Base-by-base conservation (phyloP, 2,113 vertebrate genomes). In the Gymnarchus niloticus region DNA sequence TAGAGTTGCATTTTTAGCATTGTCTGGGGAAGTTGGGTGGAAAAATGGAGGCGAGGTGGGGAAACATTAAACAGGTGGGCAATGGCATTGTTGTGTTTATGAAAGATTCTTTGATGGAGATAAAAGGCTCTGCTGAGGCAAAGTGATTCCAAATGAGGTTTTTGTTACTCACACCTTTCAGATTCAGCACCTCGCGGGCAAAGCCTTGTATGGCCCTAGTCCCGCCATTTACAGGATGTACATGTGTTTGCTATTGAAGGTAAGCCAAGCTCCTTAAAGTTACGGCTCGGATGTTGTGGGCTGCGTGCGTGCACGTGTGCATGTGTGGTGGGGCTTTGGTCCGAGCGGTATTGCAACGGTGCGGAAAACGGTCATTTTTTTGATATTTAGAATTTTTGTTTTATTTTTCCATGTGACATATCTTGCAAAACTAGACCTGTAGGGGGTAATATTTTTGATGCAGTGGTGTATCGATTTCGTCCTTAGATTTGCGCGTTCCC, bases 31-130 rank as follows among this genome's bases (percentile, higher is more conserved):
- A 94, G 95, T 96, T 95, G 94, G 95, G 94, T 93, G 92, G 93
- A 96, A 96, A 94, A 95, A 90, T 92, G 95, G 90, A 94, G 90
- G 87, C 91, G 91, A 94, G 95, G 95, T 95, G 94, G 95, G 93
- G 96, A 96, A 96, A 97, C 94, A 95, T 94, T 92, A 94, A 95
- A 94, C 96, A 96, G 94, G 96, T 95, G 95, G 93, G 92, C 88
- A 89, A 93, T 90, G 91, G 91, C 91, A 92, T 94, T 92, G 91
- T 95, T 92, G 90, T 93, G 91, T 93, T 96, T 94, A 95, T 95
- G 94, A 96, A 93, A 6, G 90, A 93, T 94, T 93, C 92, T 92
- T 92, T 94, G 94, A 94, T 94, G 91, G 89, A 91, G 88, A 91
- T 90, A 89, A 90, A 90, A 94, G 91, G 89, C 92, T 91, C 91